Evolutionary conservation across 2,888 invertebrate genomes (phyloP).

Genomic region (Chymomyza fuscimana): DNA sequence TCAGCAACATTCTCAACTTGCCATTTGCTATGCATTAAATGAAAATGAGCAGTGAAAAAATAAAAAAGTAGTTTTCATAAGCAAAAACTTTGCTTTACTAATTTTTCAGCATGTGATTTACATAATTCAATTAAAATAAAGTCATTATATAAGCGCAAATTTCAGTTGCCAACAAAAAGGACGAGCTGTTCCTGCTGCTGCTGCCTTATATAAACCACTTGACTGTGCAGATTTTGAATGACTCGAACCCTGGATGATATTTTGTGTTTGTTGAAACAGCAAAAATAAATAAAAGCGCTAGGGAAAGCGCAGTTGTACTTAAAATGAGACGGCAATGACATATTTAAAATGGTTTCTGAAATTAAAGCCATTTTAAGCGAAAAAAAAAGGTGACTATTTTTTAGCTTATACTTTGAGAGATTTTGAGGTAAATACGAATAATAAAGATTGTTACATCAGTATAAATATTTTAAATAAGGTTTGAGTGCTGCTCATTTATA

Average conservation of each 20-base stretch:
- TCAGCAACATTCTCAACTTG: constrained; percentile 31
- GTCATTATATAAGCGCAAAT: constrained; percentile 67
- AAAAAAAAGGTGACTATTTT: background rate
- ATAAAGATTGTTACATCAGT: no score
- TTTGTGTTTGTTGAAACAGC: constrained; percentile 68
- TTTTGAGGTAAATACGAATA: no score
- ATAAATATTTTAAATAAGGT: no score
- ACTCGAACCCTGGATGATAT: background rate
- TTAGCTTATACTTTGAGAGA: no score
- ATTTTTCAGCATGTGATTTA: constrained; percentile 69
- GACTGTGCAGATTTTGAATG: constrained; percentile 69
- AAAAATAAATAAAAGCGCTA: constrained; percentile 59
- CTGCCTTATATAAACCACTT: constrained; percentile 51
- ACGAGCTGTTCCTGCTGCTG: constrained; percentile 21
- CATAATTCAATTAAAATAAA: constrained; percentile 73
- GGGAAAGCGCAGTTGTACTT: constrained; percentile 40
- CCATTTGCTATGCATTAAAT: constrained; percentile 60
- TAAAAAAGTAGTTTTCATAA: constrained; percentile 61
- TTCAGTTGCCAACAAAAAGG: constrained; percentile 34
- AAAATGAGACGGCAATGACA: background rate
- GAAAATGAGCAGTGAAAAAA: background rate
- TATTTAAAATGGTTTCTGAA: background rate
- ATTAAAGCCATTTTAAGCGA: background rate
- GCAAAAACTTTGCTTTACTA: constrained; percentile 61
- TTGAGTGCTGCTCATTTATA: no score